Conservation (phyloP, 2,113 vertebrate species). For the Excalfactoria chinensis region DNA sequence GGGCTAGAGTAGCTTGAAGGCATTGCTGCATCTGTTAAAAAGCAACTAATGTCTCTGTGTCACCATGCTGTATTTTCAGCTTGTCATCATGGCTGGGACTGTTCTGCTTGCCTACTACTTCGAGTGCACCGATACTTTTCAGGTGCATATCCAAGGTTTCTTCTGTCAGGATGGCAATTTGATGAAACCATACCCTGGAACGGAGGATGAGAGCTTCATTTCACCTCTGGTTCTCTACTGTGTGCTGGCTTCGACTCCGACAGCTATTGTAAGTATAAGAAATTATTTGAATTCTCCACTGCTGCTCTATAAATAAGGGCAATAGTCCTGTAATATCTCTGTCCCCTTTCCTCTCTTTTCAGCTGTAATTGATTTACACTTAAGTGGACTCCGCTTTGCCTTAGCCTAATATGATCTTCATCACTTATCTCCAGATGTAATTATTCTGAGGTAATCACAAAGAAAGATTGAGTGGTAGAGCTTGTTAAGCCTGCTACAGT, state of each 20-base stretch:
- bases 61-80: constrained; percentile 92
- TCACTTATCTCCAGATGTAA: constrained; percentile 31
- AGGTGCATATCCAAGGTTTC: constrained; percentile 97
- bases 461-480: not conserved
- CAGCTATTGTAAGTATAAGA: constrained; percentile 89
- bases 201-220: constrained; percentile 93
- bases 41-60: constrained; percentile 75
- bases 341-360: not conserved
- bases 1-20: constrained; percentile 49
- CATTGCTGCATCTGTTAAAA: constrained; percentile 28
- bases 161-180: constrained; percentile 97
- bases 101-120: constrained; percentile 98
- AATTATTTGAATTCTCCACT: constrained; percentile 4
- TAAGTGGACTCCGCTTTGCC: not conserved
- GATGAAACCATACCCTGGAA: constrained; percentile 96
- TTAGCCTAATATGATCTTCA: constrained; percentile 23
- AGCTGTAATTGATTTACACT: constrained; percentile 20
- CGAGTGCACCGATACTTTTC: constrained; percentile 96
- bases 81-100: constrained; percentile 98
- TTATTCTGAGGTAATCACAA: constrained; percentile 44
- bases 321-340: not conserved
- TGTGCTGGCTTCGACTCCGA: constrained; percentile 92
- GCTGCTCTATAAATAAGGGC: not conserved
- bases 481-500: constrained; percentile 32
- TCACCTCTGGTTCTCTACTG: constrained; percentile 95